Percentiles rank a stretch among this genome's conserved stretches.
These are phyloP conservation scores for Poecilia picta DNA, from an alignment of 2,797 vertebrate species.

Conservation along the genomic window DNA sequence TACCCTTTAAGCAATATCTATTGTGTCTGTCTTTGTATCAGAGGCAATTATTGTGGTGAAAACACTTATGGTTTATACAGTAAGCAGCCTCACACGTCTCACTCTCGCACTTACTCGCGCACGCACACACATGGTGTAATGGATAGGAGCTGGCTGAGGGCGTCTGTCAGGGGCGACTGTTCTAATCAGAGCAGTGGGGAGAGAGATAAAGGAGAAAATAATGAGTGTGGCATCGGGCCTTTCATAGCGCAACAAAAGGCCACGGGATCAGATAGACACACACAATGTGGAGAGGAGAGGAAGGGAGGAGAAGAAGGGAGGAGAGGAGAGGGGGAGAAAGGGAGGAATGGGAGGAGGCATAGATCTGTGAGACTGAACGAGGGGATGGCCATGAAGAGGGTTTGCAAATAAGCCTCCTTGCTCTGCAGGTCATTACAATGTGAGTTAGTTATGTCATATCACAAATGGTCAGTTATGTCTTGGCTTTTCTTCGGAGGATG, in stretches of 20 bases:
- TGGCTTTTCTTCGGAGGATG: conserved; percentile 39
- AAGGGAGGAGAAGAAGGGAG: conserved; percentile 74
- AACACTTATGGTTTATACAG: conserved; percentile 70
- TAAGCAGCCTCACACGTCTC: conserved; percentile 63
- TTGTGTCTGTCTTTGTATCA: conserved; percentile 48
- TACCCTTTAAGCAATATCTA: conserved; percentile 32
- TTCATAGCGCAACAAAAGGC: conserved; percentile 83
- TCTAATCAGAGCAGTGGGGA: conserved; percentile 86
- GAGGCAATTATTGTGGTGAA: conserved; percentile 59
- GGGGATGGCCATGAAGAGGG: conserved; percentile 48
- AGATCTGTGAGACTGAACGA: conserved; percentile 32
- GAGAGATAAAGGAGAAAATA: conserved; percentile 90
- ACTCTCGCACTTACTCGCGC: conserved; percentile 66
- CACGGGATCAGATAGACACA: conserved; percentile 84
- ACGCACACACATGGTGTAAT: conserved; percentile 89
- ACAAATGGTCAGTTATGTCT: conserved; percentile 43
- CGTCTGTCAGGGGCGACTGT: conserved; percentile 87
- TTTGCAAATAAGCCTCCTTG: conserved; percentile 74
- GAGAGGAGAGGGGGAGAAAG: conserved; percentile 49
- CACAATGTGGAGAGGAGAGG: conserved; percentile 81
- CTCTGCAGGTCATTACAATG: conserved; percentile 66
- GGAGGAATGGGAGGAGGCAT: conserved; percentile 49
- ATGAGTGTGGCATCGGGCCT: conserved; percentile 85
- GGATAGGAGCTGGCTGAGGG: conserved; percentile 91
- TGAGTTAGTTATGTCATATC: conserved; percentile 1